Base-by-base conservation (phyloP, 2,113 vertebrate species). In the Grammomys surdaster region DNA sequence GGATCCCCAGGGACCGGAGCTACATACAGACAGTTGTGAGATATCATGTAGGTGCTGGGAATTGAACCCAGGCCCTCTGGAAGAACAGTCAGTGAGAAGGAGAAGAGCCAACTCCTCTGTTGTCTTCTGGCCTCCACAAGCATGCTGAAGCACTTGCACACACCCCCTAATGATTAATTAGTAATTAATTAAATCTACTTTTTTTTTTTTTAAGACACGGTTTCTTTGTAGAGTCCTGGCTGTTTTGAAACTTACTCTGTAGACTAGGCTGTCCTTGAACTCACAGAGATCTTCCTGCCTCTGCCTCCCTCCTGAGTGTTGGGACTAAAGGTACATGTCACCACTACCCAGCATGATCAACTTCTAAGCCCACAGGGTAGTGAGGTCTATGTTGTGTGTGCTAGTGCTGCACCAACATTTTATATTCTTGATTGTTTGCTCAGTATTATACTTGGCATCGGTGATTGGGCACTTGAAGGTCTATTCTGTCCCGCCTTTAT, bases 371-470 rank as follows among this genome's bases (percentile, higher is more conserved):
- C 33, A 20, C 78, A 87, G 33, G 54, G 88, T 85, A 95, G 28
- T 40, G 33, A 96, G 19, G 33, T 70, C 72, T 95, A 16, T 80
- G 84, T 56, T 91, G 46, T n/a, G n/a, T n/a, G n/a, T n/a, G n/a
- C 70, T 69, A 73, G 17, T 80, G 20, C 60, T 88, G 51, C 78
- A 28, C 58, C 60, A 16, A 63, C 89, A 16, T 80, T 46, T 88
- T 96, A 81, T 82, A 82, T 26, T 43, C 91, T n/a, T 28, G 58
- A 54, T 85, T 17, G 93, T 96, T 88, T 91, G 82, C 43, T 73
- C 77, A 76, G 40, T 89, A 60, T 43, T 94, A 85, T 88, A 93
- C 75, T 69, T 90, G 82, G 22, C 51, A 89, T 13, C 12, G 81
- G 28, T 93, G n/a, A 91, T 77, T 93, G 80, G 72, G 19, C 20